Evolutionary conservation across 1,140 invertebrate genomes (phyloP).

Genomic region (Ptiloglossa arizonensis): DNA sequence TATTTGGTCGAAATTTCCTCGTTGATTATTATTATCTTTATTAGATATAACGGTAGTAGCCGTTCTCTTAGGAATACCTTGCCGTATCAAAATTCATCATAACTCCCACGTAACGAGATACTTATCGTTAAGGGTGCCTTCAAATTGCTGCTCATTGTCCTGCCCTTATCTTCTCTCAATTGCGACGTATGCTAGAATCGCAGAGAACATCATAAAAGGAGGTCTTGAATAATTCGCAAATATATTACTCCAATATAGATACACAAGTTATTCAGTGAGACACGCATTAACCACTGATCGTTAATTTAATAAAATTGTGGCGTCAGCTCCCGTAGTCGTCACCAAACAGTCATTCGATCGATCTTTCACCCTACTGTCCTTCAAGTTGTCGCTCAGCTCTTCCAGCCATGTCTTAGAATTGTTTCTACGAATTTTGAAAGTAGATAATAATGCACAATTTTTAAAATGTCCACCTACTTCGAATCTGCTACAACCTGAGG

Average conservation of each 20-base stretch:
- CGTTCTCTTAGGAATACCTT: constrained; percentile 38
- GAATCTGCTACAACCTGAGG: too few relatives aligned
- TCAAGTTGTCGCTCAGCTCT: too few relatives aligned
- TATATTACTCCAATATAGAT: neutral
- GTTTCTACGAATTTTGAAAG: too few relatives aligned
- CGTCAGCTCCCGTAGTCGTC: too few relatives aligned
- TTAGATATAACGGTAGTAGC: constrained; percentile 47
- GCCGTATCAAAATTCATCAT: constrained; percentile 69
- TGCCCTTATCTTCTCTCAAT: constrained; percentile 56
- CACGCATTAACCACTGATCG: neutral
- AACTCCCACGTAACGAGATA: constrained; percentile 72
- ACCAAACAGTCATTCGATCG: too few relatives aligned
- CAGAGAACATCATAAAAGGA: constrained; percentile 23
- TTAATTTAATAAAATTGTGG: neutral
- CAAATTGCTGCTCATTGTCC: constrained; percentile 68
- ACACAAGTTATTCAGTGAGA: neutral
- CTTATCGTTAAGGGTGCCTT: constrained; percentile 70
- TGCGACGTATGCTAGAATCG: constrained; percentile 35
- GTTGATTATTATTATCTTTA: constrained; percentile 65
- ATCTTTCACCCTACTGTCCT: too few relatives aligned
- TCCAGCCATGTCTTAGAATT: too few relatives aligned
- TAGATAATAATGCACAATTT: too few relatives aligned
- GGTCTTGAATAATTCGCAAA: constrained; percentile 70
- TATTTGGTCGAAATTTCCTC: constrained; percentile 38
- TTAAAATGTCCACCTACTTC: too few relatives aligned